Base-by-base conservation (phyloP, 2,797 vertebrate genomes). In the Phoeniculus purpureus region DNA sequence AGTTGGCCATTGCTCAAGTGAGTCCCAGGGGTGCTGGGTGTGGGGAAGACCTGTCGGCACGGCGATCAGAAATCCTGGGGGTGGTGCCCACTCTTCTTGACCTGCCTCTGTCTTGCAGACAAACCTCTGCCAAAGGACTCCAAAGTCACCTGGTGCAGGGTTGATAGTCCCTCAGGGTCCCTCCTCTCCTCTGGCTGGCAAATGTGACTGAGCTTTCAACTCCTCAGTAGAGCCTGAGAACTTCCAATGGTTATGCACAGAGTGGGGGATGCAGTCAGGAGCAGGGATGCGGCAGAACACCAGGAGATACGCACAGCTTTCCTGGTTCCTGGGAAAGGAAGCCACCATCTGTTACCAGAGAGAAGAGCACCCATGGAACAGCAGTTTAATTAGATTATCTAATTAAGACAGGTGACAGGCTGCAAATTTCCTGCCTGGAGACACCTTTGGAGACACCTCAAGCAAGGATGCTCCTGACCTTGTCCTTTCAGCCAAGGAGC, bases 311-410 rank as follows among this genome's bases (percentile, higher is more conserved):
- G 19, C 79, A 89, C 66, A 89, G 81, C 40, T 89, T 93, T 92
- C 34, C 70, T 48, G 26, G 70, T 55, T 87, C 59, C 74, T 31
- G 40, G 50, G 90, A 76, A 79, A 90, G 77, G 60, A 92, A 92
- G 31, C 12, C 64, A 79, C 90, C 92, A 86, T 92, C 94, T 91
- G 81, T 37, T 73, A 79, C 15, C 61, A 86, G 64, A 73, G 81
- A 47, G 47, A 85, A 37, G 54, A 92, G 73, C 56, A 62, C 11
- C 25, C 4, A 31, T 45, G 70, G 73, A 96, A 91, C 51, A 87
- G 10, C 23, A 55, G 80, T 75, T 81, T 91, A 62, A 72, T 83
- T 85, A 78, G 54, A 77, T 4, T 78, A 3, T 66, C 47, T 89
- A 87, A 87, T 71, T 78, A 61, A 85, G 71, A 76, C 32, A 86